phyloP scores from a whole-genome alignment of 1,140 invertebrate species.

The Caenorhabditis remanei region DNA sequence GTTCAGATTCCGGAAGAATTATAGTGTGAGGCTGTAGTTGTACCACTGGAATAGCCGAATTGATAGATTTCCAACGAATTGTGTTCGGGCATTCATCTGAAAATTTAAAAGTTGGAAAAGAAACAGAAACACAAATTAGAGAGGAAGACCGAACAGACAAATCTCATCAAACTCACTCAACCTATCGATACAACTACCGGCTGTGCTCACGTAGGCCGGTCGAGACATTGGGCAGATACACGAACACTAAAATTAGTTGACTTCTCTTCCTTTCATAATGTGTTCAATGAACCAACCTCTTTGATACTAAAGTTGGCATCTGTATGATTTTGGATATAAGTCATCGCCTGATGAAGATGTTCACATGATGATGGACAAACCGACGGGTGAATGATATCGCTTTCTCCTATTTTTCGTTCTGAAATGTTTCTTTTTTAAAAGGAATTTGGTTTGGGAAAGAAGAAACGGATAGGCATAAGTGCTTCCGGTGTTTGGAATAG shows the following conservation, averaged over 20 bases:
- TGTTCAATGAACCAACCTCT: not conserved
- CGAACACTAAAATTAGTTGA: slow-evolving; percentile 12
- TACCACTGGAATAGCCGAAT: slow-evolving; percentile 18
- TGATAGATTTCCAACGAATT: slow-evolving; percentile 25
- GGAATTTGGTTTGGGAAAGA: not conserved
- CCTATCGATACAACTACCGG: slow-evolving; percentile 3
- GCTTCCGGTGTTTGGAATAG: too few relatives aligned
- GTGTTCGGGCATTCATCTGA: slow-evolving; percentile 35
- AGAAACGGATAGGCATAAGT: too few relatives aligned
- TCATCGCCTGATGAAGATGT: slow-evolving; percentile 21
- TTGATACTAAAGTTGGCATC: slow-evolving; percentile 41
- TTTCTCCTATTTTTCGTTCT: slow-evolving; percentile 24
- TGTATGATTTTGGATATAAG: slow-evolving; percentile 32
- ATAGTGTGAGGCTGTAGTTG: slow-evolving; percentile 32
- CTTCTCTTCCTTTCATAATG: too few relatives aligned
- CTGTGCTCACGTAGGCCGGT: slow-evolving; percentile 1
- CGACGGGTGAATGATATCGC: slow-evolving; percentile 31
- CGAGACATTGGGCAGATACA: slow-evolving; percentile 1
- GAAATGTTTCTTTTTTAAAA: not conserved
- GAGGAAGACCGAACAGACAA: not conserved
- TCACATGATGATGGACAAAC: slow-evolving; percentile 32
- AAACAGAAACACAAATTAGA: not conserved
- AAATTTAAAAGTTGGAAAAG: not conserved
- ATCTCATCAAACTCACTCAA: not conserved
- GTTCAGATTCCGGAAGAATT: not conserved